Evolutionary conservation across 2,797 vertebrate genomes (phyloP), one percentile per base, ranked within the genome.

Genomic region (Toxotes lorentzi): DNA sequence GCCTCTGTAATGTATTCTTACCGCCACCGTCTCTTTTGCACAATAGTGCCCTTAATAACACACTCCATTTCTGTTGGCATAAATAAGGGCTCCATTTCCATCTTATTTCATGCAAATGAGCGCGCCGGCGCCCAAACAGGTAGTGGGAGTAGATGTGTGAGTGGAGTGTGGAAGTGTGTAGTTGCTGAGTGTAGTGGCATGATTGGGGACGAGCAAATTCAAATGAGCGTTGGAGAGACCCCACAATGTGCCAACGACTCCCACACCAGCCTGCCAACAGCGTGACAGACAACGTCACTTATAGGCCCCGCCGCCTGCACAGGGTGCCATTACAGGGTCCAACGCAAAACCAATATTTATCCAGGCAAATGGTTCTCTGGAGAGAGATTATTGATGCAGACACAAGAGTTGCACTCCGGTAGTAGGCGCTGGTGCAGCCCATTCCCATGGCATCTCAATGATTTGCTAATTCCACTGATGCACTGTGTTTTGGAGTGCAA

Each of bases 31-130:
- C 92, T 91, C 93, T 95, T 94, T 94, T 91, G 94, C 94, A 95
- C 94, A 93, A 94, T 92, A 92, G 93, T 94, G 92, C 90, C 94
- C 93, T 94, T 94, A 95, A 95, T 95, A 95, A 95, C 93, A 94
- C 93, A 94, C 91, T 95, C 91, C 91, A 94, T 94, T 95, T 95
- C 93, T 94, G 93, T 95, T 94, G 94, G 94, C 94, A 95, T 95
- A 95, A 95, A 96, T 95, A 95, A 95, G 93, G 92, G 92, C 89
- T 95, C 93, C 91, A 93, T 94, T 94, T 95, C 92, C 92, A 95
- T 94, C 93, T 95, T 95, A 95, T 95, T 94, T 95, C 93, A 95
- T 95, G 94, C 92, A 95, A 95, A 95, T 95, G 93, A 95, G 91
- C 70, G 79, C 48, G 86, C 76, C 82, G 85, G 88, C 86, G 88